A percentile compares a stretch with the other conserved stretches of the same genome.
phyloP scores from a whole-genome alignment of 2,113 vertebrate genomes.

The Mobula birostris region DNA sequence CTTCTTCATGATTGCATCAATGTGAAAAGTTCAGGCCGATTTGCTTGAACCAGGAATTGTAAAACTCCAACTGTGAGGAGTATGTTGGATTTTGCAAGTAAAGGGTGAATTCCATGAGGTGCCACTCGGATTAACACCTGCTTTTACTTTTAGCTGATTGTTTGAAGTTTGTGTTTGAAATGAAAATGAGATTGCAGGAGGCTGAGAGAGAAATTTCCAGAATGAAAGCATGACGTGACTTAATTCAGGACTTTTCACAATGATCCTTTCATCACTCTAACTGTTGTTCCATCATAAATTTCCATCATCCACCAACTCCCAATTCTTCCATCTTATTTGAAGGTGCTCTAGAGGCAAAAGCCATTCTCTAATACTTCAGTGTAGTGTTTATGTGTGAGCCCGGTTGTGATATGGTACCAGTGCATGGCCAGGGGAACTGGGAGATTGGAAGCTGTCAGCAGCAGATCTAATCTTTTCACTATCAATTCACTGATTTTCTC shows the following conservation, averaged over 20 bases:
- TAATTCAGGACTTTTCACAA: background rate
- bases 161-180: background rate
- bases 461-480: background rate
- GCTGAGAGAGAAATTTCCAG: background rate
- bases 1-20: too few relatives aligned
- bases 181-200: background rate
- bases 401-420: background rate
- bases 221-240: background rate
- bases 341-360: background rate
- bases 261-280: background rate
- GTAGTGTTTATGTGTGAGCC: background rate
- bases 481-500: background rate
- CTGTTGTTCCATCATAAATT: background rate
- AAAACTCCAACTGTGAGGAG: conserved; percentile 2
- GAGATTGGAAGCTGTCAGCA: background rate
- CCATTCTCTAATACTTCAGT: background rate
- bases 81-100: conserved; percentile 16
- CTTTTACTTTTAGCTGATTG: conserved; percentile 23
- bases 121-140: background rate
- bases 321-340: background rate
- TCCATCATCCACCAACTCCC: background rate
- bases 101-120: conserved; percentile 4
- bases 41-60: background rate
- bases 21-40: background rate
- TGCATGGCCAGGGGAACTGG: background rate